A percentile compares a stretch with the other conserved stretches of the same genome.
Conservation (phyloP, 2,113 vertebrate genomes). For the Romanogobio albipinnatus region DNA sequence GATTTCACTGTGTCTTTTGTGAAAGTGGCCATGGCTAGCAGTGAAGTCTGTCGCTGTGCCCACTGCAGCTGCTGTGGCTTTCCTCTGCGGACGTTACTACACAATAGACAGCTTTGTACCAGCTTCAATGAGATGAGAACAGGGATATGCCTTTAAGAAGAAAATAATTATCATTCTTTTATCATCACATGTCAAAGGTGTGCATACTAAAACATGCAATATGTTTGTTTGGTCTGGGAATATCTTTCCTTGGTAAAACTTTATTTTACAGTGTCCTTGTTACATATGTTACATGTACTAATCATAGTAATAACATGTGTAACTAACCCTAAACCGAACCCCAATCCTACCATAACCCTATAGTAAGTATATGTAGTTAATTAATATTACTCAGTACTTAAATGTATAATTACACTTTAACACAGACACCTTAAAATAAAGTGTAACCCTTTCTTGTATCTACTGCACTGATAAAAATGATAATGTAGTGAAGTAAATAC, state of each 20-base stretch:
- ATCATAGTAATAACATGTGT: too few species aligned
- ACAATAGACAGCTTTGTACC: constrained; percentile 74
- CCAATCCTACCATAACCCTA: too few species aligned
- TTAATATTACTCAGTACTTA: too few species aligned
- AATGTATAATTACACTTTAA: too few species aligned
- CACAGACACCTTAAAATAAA: too few species aligned
- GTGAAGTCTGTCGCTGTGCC: constrained; percentile 72
- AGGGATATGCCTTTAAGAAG: constrained; percentile 57
- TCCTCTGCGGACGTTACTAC: constrained; percentile 62
- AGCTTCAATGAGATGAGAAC: constrained; percentile 55
- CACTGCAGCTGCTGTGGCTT: constrained; percentile 72
- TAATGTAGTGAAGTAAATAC: too few species aligned
- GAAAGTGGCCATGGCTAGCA: constrained; percentile 58
- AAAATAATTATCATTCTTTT: constrained; percentile 52
- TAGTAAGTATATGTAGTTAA: too few species aligned
- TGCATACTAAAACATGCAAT: not conserved
- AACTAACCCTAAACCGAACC: too few species aligned
- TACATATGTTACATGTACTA: too few species aligned
- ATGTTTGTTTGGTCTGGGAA: not conserved
- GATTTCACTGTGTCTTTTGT: constrained; percentile 71
- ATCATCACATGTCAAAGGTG: not conserved
- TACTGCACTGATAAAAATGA: too few species aligned
- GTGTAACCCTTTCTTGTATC: too few species aligned
- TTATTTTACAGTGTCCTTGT: too few species aligned
- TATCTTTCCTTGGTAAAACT: not conserved